A percentile compares a stretch with the other conserved stretches of the same genome.
Evolutionary conservation across 2,113 vertebrate genomes (phyloP).

Genomic region (Oplegnathus fasciatus): DNA sequence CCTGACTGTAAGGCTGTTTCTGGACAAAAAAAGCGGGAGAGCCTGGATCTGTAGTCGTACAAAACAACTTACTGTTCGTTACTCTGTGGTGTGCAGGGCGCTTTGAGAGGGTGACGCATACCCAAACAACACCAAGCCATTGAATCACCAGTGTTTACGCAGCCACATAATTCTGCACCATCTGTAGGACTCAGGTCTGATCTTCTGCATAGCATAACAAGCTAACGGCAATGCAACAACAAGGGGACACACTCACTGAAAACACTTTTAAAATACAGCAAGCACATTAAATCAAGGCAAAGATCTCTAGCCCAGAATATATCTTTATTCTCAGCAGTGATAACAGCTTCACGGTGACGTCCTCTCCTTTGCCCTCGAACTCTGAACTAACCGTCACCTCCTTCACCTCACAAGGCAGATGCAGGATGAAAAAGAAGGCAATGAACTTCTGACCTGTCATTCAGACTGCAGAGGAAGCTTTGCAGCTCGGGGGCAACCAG

Average conservation of each 20-base stretch:
- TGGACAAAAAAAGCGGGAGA: conserved; percentile 35
- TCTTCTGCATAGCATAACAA: conserved; percentile 64
- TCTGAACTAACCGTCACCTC: conserved; percentile 63
- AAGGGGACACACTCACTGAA: conserved; percentile 34
- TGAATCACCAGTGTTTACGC: conserved; percentile 83
- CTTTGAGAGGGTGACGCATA: conserved; percentile 80
- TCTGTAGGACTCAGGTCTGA: conserved; percentile 80
- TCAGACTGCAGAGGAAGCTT: conserved; percentile 80
- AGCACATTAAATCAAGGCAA: conserved; percentile 53
- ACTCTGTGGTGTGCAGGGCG: conserved; percentile 64
- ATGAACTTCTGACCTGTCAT: conserved; percentile 88
- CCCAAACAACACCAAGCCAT: conserved; percentile 81
- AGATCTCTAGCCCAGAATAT: conserved; percentile 34
- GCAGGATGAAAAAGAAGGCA: conserved; percentile 78
- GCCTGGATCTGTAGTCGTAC: conserved; percentile 34
- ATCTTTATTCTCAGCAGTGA: conserved; percentile 53
- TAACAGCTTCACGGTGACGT: conserved; percentile 56
- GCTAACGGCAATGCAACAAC: conserved; percentile 35
- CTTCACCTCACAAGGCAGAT: conserved; percentile 75
- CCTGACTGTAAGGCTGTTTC: conserved; percentile 49
- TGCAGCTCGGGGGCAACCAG: conserved; percentile 82
- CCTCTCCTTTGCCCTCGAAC: conserved; percentile 69
- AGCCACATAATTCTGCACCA: conserved; percentile 80
- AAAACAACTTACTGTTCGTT: conserved; percentile 68
- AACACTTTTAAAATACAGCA: conserved; percentile 38